Conservation (phyloP, 2,888 invertebrate species). For the Drosophila bunnanda region DNA sequence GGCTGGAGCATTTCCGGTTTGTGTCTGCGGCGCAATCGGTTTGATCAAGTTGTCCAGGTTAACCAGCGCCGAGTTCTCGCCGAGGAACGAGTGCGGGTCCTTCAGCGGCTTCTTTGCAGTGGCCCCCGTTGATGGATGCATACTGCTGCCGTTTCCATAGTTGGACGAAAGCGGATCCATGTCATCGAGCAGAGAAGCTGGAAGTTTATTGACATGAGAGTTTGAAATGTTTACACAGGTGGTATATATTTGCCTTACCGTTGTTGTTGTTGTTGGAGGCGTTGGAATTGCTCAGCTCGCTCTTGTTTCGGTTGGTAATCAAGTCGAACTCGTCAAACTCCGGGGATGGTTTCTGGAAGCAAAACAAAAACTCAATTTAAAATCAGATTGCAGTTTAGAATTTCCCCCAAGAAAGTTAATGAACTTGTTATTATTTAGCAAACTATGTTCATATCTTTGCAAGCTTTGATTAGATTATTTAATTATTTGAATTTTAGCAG, state of each 20-base stretch:
- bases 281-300: conserved; percentile 79
- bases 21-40: conserved; percentile 84
- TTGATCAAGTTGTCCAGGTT: conserved; percentile 98
- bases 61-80: conserved; percentile 97
- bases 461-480: background rate
- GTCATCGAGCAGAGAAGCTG: conserved; percentile 84
- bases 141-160: conserved; percentile 61
- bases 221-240: background rate
- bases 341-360: conserved; percentile 83
- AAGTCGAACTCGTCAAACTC: conserved; percentile 95
- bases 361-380: background rate
- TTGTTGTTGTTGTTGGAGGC: conserved; percentile 84
- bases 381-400: background rate
- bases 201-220: background rate
- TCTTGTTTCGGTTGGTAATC: conserved; percentile 90
- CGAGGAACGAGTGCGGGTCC: conserved; percentile 97
- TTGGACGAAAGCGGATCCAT: conserved; percentile 83
- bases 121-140: conserved; percentile 77
- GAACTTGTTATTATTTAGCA: background rate
- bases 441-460: background rate
- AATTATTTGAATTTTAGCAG: conserved; percentile 1
- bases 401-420: background rate
- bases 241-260: conserved; percentile 58
- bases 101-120: conserved; percentile 86
- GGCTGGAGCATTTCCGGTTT: conserved; percentile 77